phyloP scores from a whole-genome alignment of 92 coral and sea anemone species.

The Porites rus region DNA sequence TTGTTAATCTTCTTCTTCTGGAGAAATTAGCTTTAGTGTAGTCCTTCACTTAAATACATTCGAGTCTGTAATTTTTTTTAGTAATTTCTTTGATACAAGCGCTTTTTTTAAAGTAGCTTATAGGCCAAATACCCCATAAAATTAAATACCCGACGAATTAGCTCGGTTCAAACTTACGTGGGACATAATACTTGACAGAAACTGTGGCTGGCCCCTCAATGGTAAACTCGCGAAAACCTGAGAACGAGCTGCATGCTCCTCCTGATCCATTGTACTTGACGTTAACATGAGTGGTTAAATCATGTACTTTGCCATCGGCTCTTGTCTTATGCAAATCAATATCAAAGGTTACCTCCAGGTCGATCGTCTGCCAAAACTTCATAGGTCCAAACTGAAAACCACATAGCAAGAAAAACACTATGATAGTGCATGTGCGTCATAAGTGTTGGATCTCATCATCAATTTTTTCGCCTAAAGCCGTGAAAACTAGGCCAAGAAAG shows the following conservation, averaged over 20 bases:
- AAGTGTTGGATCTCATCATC: too few relatives aligned
- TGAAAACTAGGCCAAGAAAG: too few relatives aligned
- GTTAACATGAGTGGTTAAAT: slow-evolving; percentile 42
- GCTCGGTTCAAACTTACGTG: slow-evolving; percentile 5
- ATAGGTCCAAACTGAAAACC: slow-evolving; percentile 59
- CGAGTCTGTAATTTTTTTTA: too few relatives aligned
- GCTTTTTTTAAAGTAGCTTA: too few relatives aligned
- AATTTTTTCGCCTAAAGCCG: too few relatives aligned
- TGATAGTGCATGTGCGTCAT: too few relatives aligned
- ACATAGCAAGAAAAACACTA: background rate
- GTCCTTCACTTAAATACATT: too few relatives aligned
- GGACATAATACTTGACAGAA: slow-evolving; percentile 40
- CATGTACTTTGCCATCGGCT: slow-evolving; percentile 52
- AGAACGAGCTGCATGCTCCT: slow-evolving; percentile 50
- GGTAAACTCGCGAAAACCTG: slow-evolving; percentile 50
- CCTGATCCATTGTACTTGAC: slow-evolving; percentile 65
- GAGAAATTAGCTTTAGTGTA: too few relatives aligned
- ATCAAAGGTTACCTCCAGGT: slow-evolving; percentile 8
- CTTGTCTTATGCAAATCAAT: slow-evolving; percentile 14
- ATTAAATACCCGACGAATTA: too few relatives aligned
- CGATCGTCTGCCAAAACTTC: slow-evolving; percentile 35
- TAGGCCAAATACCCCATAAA: too few relatives aligned
- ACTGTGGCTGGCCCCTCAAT: slow-evolving; percentile 18
- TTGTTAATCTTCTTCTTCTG: too few relatives aligned
- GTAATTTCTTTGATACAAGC: too few relatives aligned